These are phyloP conservation scores for Anastrepha ludens DNA, from an alignment of 1,140 invertebrate genomes.

Conservation along the genomic window DNA sequence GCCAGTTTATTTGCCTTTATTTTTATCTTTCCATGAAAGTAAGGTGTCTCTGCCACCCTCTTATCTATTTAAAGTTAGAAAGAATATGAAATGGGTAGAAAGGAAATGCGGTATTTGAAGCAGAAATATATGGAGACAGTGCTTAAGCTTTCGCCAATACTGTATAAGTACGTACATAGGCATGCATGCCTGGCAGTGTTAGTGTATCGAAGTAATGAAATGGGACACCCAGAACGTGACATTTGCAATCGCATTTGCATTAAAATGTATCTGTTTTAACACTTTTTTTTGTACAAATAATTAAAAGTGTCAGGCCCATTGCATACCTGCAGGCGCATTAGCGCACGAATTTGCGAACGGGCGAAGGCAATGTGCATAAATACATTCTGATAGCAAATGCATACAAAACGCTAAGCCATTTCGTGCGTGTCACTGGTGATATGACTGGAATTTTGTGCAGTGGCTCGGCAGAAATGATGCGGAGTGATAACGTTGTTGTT, in stretches of 20 bases:
- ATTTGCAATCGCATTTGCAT: background rate
- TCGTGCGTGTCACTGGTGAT: background rate
- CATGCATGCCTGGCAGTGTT: background rate
- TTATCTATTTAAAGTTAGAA: too few species aligned
- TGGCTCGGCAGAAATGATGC: background rate
- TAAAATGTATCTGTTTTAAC: background rate
- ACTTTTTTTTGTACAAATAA: background rate
- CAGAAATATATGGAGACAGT: too few species aligned
- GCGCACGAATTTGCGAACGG: background rate
- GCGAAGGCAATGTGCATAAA: too few species aligned
- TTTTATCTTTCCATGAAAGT: too few species aligned
- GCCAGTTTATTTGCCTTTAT: too few species aligned
- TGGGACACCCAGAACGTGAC: background rate
- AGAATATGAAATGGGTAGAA: too few species aligned
- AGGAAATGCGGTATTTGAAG: too few species aligned
- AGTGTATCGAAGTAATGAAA: background rate
- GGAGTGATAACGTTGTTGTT: too few species aligned
- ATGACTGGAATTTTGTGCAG: background rate
- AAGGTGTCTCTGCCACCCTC: too few species aligned
- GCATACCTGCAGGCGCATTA: slow-evolving; percentile 1
- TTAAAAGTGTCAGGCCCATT: background rate
- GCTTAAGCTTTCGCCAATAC: too few species aligned
- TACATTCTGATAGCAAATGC: background rate
- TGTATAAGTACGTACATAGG: too few species aligned
- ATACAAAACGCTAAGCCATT: background rate